Conservation (phyloP, 1,140 invertebrate genomes). For the Maniola jurtina region DNA sequence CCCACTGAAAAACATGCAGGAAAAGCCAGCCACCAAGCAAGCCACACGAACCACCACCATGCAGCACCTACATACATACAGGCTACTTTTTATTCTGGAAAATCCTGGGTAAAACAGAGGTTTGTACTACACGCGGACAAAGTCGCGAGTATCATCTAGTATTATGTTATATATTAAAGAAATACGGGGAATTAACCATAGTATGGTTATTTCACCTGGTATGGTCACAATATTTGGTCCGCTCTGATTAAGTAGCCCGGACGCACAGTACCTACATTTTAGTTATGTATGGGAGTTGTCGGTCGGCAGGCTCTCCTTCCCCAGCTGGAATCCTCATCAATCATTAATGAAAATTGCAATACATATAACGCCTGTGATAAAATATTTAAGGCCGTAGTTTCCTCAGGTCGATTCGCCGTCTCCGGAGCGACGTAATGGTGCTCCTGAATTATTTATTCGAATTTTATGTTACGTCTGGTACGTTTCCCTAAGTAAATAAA, state of each 20-base stretch:
- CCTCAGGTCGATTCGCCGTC: slow-evolving; percentile 43
- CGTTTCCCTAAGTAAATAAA: slow-evolving; percentile 57
- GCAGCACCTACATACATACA: too few species aligned
- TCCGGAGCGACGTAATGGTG: slow-evolving; percentile 53
- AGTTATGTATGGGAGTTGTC: slow-evolving; percentile 65
- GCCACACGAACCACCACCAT: too few species aligned
- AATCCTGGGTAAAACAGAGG: too few species aligned
- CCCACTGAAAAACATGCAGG: too few species aligned
- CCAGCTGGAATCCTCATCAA: slow-evolving; percentile 57
- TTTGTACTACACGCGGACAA: too few species aligned
- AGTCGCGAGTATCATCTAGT: too few species aligned
- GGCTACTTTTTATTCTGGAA: too few species aligned
- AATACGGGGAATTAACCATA: not conserved
- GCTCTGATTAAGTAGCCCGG: slow-evolving; percentile 50
- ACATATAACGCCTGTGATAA: slow-evolving; percentile 68
- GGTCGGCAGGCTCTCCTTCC: slow-evolving; percentile 36
- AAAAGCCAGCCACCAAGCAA: too few species aligned
- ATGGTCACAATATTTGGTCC: slow-evolving; percentile 19
- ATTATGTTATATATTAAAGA: not conserved
- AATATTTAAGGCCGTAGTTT: slow-evolving; percentile 70
- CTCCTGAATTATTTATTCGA: slow-evolving; percentile 66
- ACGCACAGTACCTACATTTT: slow-evolving; percentile 49
- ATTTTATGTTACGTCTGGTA: slow-evolving; percentile 65
- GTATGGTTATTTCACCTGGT: too few species aligned
- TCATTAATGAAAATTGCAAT: slow-evolving; percentile 76